Conservation (phyloP, 2,888 invertebrate genomes). For the Sphaerophoria taeniata region DNA sequence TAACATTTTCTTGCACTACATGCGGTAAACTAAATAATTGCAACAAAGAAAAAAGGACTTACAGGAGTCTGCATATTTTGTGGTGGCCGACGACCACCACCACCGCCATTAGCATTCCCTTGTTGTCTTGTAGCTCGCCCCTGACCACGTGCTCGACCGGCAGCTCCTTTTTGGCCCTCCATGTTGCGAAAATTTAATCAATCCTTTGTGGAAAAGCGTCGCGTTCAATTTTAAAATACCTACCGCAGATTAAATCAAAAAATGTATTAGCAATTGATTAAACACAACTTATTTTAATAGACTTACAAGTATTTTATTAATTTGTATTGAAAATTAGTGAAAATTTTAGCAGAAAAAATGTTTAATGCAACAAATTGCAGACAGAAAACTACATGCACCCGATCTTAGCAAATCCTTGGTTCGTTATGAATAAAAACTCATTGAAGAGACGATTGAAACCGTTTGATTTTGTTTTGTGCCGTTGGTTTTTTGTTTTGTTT, state of each 20-base stretch:
- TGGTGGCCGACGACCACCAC: constrained; percentile 59
- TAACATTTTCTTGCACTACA: constrained; percentile 8
- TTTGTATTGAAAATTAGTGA: neutral
- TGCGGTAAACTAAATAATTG: neutral
- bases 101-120: constrained; percentile 23
- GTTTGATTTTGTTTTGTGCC: constrained; percentile 22
- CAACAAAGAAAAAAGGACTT: constrained; percentile 12
- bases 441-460: constrained; percentile 13
- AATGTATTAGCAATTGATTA: too few relatives aligned
- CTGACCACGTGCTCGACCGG: constrained; percentile 76
- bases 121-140: constrained; percentile 69
- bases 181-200: constrained; percentile 45
- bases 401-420: neutral
- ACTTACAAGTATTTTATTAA: neutral
- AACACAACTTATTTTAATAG: neutral
- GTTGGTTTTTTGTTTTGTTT: constrained; percentile 3
- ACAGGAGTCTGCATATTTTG: constrained; percentile 53
- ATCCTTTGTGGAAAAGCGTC: constrained; percentile 13
- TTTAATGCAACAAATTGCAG: constrained; percentile 7
- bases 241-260: neutral
- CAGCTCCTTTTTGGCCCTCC: constrained; percentile 71
- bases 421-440: constrained; percentile 1
- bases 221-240: neutral
- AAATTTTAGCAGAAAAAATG: neutral
- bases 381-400: neutral